These are phyloP conservation scores for Hydractinia symbiolongicarpus DNA, from an alignment of 30 jellyfish, hydroid and myxozoan species.

Conservation along the genomic window DNA sequence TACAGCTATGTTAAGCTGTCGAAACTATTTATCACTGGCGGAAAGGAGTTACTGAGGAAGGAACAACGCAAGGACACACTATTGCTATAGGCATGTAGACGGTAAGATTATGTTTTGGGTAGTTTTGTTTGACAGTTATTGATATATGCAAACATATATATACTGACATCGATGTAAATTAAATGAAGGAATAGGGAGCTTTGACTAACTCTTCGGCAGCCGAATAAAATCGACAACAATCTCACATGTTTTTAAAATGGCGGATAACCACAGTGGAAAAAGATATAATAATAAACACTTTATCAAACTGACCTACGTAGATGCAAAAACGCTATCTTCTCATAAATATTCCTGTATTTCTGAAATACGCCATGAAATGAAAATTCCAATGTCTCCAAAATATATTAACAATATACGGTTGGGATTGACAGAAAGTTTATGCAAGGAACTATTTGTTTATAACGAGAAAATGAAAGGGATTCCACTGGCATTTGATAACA, in stretches of 20 bases:
- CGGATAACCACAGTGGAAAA: background rate
- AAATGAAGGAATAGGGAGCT: too few relatives aligned
- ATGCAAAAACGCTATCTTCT: conserved; percentile 16
- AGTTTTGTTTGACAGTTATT: too few relatives aligned
- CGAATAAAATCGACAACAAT: too few relatives aligned
- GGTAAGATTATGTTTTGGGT: too few relatives aligned
- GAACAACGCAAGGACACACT: too few relatives aligned
- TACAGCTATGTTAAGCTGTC: too few relatives aligned
- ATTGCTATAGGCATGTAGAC: too few relatives aligned
- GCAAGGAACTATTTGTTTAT: conserved; percentile 21
- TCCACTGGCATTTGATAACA: conserved; percentile 30
- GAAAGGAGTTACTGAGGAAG: too few relatives aligned
- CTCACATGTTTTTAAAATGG: background rate
- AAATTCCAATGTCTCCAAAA: conserved; percentile 25
- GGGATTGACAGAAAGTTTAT: conserved; percentile 25
- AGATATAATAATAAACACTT: conserved; percentile 9
- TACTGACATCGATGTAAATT: too few relatives aligned
- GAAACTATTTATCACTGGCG: too few relatives aligned
- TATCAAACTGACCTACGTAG: conserved; percentile 8
- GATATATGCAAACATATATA: too few relatives aligned
- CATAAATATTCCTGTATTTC: conserved; percentile 13
- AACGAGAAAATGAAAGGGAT: conserved; percentile 21
- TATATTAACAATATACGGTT: conserved; percentile 5
- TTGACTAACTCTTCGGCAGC: too few relatives aligned
- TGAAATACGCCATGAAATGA: conserved; percentile 8